Base-by-base conservation (phyloP, 2,113 vertebrate genomes). In the Actenoides hombroni region DNA sequence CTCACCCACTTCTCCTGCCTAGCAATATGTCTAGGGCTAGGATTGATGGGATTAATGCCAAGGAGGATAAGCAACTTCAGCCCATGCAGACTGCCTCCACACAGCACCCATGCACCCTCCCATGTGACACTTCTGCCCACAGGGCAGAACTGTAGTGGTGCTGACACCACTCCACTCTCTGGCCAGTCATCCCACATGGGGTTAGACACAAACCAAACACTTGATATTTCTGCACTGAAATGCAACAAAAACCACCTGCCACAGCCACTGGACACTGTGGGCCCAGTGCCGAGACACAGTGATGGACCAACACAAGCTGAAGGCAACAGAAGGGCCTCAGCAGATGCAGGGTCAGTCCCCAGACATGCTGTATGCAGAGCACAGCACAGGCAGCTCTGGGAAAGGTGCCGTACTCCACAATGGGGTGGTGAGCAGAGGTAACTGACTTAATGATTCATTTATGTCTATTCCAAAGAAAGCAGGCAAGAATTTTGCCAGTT, bases 151-250 rank as follows among this genome's bases (percentile, higher is more conserved):
- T 26, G 25, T 40, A 26, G 23, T 4, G 0, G 7, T 18, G 19
- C 42, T 77, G 54, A 31, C 14, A 28, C 7, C 14, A 12, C 9
- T 39, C 10, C 0, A 0, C 6, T 12, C 9, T 42, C 28, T 6
- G 3, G 21, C 0, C 0, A 42, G 26, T 57, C 35, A 61, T 9
- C 21, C 28, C 2, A 0, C n/a, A 10, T 2, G 1, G 54, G 33
- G 23, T 48, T 42, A 29, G 60, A 54, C 65, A 8, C 18, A 74
- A 37, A 67, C 10, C 21, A 49, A 73, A 51, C 7, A 10, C 37
- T 29, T 33, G 13, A 35, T 35, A 3, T 9, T 26, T 37, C 24
- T 15, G 7, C 33, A 24, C 39, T 25, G 6, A 11, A 70, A 2
- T 6, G 13, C 60, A 35, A 48, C 28, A 54, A 31, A 16, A 40